phyloP scores from a whole-genome alignment of 2,113 vertebrate genomes.

The Atherinomorus stipes region DNA sequence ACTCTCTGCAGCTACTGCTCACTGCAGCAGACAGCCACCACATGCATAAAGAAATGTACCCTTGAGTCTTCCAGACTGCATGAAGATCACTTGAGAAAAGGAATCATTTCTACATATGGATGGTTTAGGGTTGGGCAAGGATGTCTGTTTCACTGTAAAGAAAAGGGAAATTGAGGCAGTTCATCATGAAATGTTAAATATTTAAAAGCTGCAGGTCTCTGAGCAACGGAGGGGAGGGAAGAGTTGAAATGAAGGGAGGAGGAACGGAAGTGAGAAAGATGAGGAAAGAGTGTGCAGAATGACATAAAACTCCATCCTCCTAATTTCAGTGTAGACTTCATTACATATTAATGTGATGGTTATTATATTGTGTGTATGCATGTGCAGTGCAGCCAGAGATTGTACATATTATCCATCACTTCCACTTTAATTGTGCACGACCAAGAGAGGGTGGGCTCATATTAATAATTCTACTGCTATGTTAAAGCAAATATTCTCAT shows the following conservation, averaged over 20 bases:
- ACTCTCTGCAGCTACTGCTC: not conserved
- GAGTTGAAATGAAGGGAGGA: slow-evolving; percentile 33
- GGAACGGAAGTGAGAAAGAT: slow-evolving; percentile 53
- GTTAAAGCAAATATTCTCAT: slow-evolving; percentile 65
- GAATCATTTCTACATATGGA: slow-evolving; percentile 1
- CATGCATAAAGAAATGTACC: slow-evolving; percentile 16
- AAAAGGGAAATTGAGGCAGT: slow-evolving; percentile 34
- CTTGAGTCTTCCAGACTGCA: slow-evolving; percentile 20
- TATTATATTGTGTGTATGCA: slow-evolving; percentile 26
- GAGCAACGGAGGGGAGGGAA: slow-evolving; percentile 8
- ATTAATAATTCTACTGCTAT: slow-evolving; percentile 59
- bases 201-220: slow-evolving; percentile 59
- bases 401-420: slow-evolving; percentile 61
- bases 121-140: slow-evolving; percentile 5
- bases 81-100: slow-evolving; percentile 10
- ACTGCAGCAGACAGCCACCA: slow-evolving; percentile 1
- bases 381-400: slow-evolving; percentile 29
- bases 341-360: slow-evolving; percentile 69
- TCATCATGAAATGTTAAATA: slow-evolving; percentile 71
- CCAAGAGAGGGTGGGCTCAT: slow-evolving; percentile 36
- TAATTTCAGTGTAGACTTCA: slow-evolving; percentile 60
- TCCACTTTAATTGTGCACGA: slow-evolving; percentile 57
- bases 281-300: slow-evolving; percentile 37
- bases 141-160: slow-evolving; percentile 21
- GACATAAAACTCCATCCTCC: slow-evolving; percentile 50